Conservation (phyloP, 1,140 invertebrate species). For the Venustaconcha ellipsiformis region DNA sequence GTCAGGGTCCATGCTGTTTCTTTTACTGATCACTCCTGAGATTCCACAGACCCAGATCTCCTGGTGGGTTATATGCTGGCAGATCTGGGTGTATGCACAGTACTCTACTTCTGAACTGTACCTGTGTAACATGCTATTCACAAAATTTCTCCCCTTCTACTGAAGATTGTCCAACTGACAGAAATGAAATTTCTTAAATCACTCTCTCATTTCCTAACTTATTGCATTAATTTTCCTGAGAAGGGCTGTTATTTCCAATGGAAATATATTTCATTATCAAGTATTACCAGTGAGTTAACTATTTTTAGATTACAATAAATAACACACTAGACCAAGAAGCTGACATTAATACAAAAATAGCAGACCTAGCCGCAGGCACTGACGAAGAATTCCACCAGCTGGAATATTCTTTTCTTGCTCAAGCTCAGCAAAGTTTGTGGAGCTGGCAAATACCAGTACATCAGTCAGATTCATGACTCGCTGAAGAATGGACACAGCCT, state of each 20-base stretch:
- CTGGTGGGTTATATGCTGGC: no score
- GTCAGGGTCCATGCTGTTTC: no score
- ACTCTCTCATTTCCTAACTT: neutral
- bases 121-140: no score
- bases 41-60: no score
- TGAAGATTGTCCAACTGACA: no score
- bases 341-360: conserved; percentile 1
- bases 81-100: no score
- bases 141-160: no score
- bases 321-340: conserved; percentile 5
- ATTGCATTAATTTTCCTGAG: conserved; percentile 1
- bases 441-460: conserved; percentile 97
- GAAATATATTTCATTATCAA: neutral
- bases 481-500: conserved; percentile 96
- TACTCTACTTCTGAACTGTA: no score
- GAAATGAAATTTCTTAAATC: neutral
- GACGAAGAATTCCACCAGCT: conserved; percentile 96
- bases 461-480: conserved; percentile 98
- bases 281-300: neutral
- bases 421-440: conserved; percentile 95
- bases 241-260: neutral
- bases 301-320: neutral
- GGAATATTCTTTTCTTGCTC: conserved; percentile 99
- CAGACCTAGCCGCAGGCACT: conserved; percentile 93
- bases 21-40: no score